Conservation (phyloP, 2,113 vertebrate genomes). For the Anolis carolinensis region DNA sequence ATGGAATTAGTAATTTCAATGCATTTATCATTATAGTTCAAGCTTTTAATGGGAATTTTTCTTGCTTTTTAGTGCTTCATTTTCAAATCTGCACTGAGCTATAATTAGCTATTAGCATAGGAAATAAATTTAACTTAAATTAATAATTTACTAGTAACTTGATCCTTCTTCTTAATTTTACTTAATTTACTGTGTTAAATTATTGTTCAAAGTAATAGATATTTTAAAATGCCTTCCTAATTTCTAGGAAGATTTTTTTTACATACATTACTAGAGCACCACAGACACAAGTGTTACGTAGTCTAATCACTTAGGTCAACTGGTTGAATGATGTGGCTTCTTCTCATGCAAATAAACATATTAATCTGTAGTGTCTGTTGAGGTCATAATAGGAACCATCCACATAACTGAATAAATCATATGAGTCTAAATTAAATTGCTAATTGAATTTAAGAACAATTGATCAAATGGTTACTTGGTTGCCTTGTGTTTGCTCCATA, state of each 20-base stretch:
- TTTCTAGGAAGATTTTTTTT: neutral
- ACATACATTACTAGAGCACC: neutral
- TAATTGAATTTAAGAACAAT: too few relatives aligned
- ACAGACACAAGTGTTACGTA: neutral
- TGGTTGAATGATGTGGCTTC: neutral
- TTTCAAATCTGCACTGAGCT: neutral
- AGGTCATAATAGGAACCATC: neutral
- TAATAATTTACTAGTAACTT: neutral
- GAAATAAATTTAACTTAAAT: too few relatives aligned
- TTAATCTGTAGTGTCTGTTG: neutral
- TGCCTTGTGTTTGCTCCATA: too few relatives aligned
- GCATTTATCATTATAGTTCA: neutral
- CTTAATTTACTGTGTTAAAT: neutral
- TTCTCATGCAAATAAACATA: neutral
- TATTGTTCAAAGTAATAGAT: neutral
- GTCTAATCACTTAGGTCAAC: neutral
- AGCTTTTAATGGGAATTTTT: neutral
- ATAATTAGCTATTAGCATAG: neutral
- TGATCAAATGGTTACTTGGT: too few relatives aligned
- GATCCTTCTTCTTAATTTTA: neutral
- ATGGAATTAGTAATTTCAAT: neutral
- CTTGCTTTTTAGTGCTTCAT: neutral
- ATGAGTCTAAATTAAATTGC: too few relatives aligned
- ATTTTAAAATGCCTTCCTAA: neutral
- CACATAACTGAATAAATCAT: neutral